A percentile compares a stretch with the other conserved stretches of the same genome.
Conservation (phyloP, 2,113 vertebrate genomes). For the Hepsetus odoe region DNA sequence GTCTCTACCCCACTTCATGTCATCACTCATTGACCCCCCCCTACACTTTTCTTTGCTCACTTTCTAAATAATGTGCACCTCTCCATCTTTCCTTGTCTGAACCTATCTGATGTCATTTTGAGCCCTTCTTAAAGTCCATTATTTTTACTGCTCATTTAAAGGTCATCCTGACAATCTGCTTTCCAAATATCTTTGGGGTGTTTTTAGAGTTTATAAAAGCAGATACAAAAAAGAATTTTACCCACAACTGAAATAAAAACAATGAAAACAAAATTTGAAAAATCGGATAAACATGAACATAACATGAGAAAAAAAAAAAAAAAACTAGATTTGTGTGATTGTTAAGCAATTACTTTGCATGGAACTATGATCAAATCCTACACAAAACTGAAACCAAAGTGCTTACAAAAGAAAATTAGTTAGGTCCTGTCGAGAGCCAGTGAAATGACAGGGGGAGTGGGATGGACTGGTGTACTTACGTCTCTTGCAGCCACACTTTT, state of each 20-base stretch:
- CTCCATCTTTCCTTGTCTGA: not conserved
- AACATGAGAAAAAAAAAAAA: not conserved
- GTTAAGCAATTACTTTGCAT: not conserved
- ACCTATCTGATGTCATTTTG: not conserved
- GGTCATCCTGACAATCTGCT: not conserved
- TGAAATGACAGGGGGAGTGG: not conserved
- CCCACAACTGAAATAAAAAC: not conserved
- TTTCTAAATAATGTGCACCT: not conserved
- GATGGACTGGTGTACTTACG: conserved; percentile 84
- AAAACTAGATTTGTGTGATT: not conserved
- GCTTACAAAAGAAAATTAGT: conserved; percentile 12
- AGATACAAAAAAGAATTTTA: not conserved
- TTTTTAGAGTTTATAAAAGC: conserved; percentile 3
- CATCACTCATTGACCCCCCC: conserved; percentile 35
- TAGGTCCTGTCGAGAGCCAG: conserved; percentile 36
- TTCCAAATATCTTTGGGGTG: not conserved
- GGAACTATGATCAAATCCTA: not conserved
- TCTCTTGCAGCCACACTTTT: conserved; percentile 99
- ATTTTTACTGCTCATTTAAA: not conserved
- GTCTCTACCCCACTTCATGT: not conserved
- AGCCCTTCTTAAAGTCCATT: not conserved
- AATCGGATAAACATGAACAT: not conserved
- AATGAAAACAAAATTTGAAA: not conserved
- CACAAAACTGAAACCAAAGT: no score
- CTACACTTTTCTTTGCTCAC: not conserved